phyloP scores from a whole-genome alignment of 2,113 vertebrate species.

The Tamias sibiricus region DNA sequence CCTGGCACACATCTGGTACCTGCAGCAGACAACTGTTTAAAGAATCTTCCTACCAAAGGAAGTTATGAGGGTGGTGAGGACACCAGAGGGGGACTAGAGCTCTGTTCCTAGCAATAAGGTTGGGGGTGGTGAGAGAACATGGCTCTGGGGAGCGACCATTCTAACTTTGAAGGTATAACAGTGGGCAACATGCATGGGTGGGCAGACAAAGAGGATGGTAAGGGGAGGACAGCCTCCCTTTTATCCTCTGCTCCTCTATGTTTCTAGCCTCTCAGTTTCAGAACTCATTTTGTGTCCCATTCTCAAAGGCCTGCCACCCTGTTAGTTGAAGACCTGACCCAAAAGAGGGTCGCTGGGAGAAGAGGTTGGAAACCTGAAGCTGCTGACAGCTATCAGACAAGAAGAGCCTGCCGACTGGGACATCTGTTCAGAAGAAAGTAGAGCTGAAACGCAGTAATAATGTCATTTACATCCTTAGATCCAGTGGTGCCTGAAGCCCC shows the following conservation, averaged over 20 bases:
- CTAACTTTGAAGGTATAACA: background rate
- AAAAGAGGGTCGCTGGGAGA: background rate
- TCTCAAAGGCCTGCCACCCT: background rate
- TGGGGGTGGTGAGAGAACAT: background rate
- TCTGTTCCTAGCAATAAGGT: background rate
- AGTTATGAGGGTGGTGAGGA: background rate
- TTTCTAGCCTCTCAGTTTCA: background rate
- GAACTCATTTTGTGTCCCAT: background rate
- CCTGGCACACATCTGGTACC: conserved; percentile 12
- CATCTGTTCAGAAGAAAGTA: background rate
- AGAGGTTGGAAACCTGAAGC: background rate
- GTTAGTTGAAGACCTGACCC: background rate
- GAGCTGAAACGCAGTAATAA: background rate
- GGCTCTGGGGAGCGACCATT: background rate
- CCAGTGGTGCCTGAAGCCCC: background rate
- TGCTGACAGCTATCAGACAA: background rate
- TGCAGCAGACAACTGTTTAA: conserved; percentile 18
- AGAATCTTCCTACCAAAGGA: conserved; percentile 3
- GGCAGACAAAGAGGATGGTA: background rate
- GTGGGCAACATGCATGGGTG: background rate
- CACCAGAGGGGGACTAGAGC: background rate
- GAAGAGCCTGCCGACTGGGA: background rate
- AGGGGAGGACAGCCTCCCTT: background rate
- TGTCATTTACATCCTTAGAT: background rate
- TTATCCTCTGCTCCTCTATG: background rate